Evolutionary conservation across 2,797 vertebrate species (phyloP).

Genomic region (Gorsachius magnificus): DNA sequence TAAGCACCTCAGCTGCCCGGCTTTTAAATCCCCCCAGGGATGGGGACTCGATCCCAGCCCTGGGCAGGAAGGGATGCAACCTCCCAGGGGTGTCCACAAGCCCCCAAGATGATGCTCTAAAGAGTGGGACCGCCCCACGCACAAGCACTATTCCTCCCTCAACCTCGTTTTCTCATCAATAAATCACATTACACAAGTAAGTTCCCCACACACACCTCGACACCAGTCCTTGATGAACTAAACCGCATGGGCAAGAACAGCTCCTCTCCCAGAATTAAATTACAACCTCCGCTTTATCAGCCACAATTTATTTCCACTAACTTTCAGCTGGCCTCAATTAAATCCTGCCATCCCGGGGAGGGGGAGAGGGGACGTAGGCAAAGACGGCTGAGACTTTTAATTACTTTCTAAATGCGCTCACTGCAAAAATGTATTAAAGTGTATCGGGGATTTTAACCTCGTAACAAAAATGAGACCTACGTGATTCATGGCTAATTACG

Average conservation of each 20-base stretch:
- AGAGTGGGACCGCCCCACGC: accelerated
- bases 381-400: constrained; percentile 59
- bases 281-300: constrained; percentile 11
- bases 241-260: background rate
- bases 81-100: background rate
- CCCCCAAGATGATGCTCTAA: accelerated
- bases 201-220: background rate
- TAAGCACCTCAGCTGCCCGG: no score
- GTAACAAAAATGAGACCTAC: constrained; percentile 43
- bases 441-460: constrained; percentile 59
- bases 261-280: constrained; percentile 11
- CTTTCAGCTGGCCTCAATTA: constrained; percentile 71
- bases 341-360: constrained; percentile 1
- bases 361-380: background rate
- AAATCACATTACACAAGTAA: background rate
- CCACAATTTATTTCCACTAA: constrained; percentile 46
- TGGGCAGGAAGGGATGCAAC: background rate
- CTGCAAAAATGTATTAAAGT: constrained; percentile 59
- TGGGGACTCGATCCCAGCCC: no score
- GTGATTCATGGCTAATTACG: constrained; percentile 47
- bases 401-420: constrained; percentile 66
- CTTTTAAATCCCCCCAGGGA: no score
- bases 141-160: background rate
- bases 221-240: background rate
- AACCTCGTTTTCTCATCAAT: background rate